phyloP scores from a whole-genome alignment of 2,113 vertebrate species.

The Sphyrna mokarran region DNA sequence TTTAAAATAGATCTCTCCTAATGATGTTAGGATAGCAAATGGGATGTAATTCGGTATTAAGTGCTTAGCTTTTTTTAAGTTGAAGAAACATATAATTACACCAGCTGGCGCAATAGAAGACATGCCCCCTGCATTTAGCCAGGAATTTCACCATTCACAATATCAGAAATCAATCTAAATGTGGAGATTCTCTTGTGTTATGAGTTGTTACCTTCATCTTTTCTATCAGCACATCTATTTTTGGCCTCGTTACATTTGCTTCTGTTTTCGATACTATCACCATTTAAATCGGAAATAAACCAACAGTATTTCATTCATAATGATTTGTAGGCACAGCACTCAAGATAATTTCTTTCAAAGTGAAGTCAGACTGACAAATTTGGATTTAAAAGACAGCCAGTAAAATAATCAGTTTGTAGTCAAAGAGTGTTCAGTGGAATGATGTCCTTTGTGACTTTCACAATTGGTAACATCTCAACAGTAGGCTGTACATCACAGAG shows the following conservation, averaged over 20 bases:
- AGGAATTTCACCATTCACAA: background rate
- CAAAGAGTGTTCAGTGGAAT: background rate
- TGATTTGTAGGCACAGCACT: background rate
- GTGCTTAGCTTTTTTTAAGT: background rate
- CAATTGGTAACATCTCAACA: background rate
- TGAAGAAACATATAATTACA: background rate
- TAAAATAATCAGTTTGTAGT: background rate
- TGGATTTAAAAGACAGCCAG: background rate
- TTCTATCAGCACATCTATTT: no score
- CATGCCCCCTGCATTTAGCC: no score
- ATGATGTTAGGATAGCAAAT: background rate
- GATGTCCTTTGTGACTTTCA: background rate
- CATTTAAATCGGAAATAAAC: background rate
- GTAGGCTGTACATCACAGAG: background rate
- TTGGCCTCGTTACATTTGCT: background rate
- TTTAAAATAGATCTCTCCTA: background rate
- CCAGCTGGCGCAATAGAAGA: background rate
- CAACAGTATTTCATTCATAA: background rate
- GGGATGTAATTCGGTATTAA: background rate
- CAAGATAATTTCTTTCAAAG: background rate
- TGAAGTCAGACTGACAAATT: background rate
- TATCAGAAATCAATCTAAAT: no score
- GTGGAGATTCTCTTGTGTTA: background rate
- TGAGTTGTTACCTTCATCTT: background rate
- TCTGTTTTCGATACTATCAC: background rate